Conservation (phyloP, 2,113 vertebrate genomes). For the Catagonus wagneri region DNA sequence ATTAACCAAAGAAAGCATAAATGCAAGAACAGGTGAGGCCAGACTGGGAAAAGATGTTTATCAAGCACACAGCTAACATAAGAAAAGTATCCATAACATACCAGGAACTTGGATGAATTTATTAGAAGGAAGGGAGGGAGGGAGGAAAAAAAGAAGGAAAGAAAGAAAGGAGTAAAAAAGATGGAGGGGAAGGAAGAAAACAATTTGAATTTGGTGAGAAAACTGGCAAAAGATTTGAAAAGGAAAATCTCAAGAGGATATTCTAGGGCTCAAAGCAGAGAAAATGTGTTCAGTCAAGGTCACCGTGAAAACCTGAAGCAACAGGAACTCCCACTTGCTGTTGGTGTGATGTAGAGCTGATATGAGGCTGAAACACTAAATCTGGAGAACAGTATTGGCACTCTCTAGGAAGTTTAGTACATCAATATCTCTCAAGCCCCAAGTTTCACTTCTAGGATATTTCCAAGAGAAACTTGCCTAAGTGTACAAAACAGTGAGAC, state of each 20-base stretch:
- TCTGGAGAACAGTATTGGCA: not conserved
- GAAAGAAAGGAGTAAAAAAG: not conserved
- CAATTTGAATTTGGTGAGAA: too few species aligned
- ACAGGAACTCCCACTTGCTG: accelerated
- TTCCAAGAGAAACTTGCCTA: not conserved
- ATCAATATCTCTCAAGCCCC: not conserved
- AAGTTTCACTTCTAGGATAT: not conserved
- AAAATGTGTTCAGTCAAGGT: not conserved
- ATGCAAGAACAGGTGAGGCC: not conserved
- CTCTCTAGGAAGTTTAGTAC: not conserved
- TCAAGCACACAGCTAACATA: not conserved
- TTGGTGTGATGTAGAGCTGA: too few species aligned
- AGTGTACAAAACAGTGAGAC: not conserved
- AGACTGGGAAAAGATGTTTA: not conserved
- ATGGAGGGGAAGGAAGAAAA: not conserved
- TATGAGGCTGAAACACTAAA: too few species aligned
- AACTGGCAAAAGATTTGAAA: not conserved
- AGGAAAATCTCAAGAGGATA: not conserved
- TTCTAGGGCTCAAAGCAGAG: not conserved
- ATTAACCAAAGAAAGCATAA: conserved; percentile 15
- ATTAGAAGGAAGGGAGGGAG: not conserved
- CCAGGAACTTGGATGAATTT: not conserved
- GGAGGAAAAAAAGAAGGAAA: not conserved
- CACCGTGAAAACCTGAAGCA: not conserved
- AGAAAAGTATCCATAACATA: not conserved